Percentiles rank a stretch among this genome's conserved stretches.
Evolutionary conservation across 2,797 vertebrate genomes (phyloP).

Genomic region (Diceros bicornis): DNA sequence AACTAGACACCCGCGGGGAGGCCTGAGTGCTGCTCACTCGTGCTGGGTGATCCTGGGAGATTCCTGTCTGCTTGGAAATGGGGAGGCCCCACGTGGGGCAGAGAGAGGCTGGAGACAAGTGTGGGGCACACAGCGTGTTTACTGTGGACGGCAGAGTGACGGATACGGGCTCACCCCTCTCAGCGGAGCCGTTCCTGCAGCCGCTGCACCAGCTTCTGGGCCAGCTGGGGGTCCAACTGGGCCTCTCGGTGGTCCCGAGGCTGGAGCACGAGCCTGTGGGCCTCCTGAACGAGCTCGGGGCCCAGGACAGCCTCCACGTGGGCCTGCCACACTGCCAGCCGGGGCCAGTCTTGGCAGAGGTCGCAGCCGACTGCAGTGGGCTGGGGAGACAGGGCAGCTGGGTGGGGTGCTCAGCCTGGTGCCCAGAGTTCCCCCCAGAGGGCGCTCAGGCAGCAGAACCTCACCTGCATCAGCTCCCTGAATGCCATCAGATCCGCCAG

Average conservation of each 20-base stretch:
- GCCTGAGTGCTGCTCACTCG: not conserved
- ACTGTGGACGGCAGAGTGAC: not conserved
- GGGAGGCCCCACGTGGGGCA: not conserved
- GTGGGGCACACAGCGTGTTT: not conserved
- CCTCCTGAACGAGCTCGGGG: slow-evolving; percentile 90
- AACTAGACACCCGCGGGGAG: not conserved
- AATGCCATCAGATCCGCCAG: slow-evolving; percentile 92
- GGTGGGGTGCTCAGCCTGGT: not conserved
- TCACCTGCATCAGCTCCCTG: slow-evolving; percentile 91
- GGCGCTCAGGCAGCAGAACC: not conserved
- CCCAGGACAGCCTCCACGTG: slow-evolving; percentile 90
- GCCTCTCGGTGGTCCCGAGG: not conserved
- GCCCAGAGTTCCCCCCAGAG: too few species aligned
- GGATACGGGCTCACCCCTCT: not conserved
- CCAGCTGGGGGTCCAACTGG: not conserved
- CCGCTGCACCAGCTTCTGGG: not conserved
- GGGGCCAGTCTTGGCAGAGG: slow-evolving; percentile 88
- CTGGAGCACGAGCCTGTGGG: slow-evolving; percentile 86
- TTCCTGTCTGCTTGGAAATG: not conserved
- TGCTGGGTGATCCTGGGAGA: not conserved
- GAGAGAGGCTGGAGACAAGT: not conserved
- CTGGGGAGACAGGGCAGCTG: slow-evolving; percentile 82
- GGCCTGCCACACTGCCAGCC: slow-evolving; percentile 88
- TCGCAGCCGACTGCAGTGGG: slow-evolving; percentile 88
- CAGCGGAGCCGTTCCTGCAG: not conserved